phyloP scores from a whole-genome alignment of 2,797 vertebrate genomes.

The Ispidina lecontei region DNA sequence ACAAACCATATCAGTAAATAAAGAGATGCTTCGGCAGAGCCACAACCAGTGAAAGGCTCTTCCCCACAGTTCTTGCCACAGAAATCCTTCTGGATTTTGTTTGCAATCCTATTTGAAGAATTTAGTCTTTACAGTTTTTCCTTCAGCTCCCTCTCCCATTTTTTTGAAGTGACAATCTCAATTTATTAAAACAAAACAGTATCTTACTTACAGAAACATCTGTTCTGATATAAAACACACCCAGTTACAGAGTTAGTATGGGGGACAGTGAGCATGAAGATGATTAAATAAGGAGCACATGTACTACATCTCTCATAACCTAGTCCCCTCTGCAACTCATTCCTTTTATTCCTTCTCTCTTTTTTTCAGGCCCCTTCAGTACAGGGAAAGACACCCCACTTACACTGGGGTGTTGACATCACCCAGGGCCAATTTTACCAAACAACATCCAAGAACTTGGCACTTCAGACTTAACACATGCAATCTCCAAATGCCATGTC shows the following conservation, averaged over 20 bases:
- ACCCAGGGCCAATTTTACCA: neutral
- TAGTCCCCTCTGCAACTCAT: neutral
- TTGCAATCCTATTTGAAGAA: neutral
- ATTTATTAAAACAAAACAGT: neutral
- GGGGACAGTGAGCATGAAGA: neutral
- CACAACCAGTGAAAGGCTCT: neutral
- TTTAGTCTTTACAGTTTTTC: neutral
- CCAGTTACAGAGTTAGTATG: neutral
- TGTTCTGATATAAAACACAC: neutral
- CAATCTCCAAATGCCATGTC: conserved; percentile 1
- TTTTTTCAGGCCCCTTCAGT: neutral
- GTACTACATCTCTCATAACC: neutral
- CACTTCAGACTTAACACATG: neutral
- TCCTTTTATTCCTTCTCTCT: neutral
- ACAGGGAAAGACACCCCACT: neutral
- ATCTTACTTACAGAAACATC: neutral
- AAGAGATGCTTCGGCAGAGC: neutral
- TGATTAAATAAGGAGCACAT: conserved; percentile 18
- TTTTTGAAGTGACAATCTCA: neutral
- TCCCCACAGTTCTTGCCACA: neutral
- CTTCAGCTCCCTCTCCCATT: neutral
- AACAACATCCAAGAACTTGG: neutral
- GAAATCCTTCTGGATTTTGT: neutral
- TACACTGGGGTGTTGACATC: neutral
- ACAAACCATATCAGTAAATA: neutral